Conservation (phyloP, 2,797 vertebrate genomes). For the Catamblyrhynchus diadema region DNA sequence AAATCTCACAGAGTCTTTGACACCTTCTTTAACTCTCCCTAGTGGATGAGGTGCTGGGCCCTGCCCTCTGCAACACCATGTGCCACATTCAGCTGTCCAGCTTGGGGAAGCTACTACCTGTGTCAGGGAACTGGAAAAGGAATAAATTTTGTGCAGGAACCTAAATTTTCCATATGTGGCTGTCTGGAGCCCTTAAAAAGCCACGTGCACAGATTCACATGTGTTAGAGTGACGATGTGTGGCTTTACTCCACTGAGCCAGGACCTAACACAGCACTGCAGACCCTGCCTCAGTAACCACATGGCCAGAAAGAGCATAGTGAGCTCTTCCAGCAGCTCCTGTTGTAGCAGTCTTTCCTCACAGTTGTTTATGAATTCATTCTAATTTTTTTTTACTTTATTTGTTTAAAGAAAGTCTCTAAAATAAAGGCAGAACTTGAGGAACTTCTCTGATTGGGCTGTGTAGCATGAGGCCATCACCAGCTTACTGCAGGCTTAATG, state of each 20-base stretch:
- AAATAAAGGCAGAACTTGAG: neutral
- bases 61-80: neutral
- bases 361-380: neutral
- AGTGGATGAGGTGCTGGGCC: neutral
- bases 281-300: neutral
- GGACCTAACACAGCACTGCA: neutral
- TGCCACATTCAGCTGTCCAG: neutral
- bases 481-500: neutral
- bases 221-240: fast-evolving
- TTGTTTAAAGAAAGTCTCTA: neutral
- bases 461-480: neutral
- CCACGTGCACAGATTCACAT: fast-evolving
- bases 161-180: neutral
- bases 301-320: neutral
- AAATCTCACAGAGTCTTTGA: neutral
- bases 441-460: neutral
- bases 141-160: neutral
- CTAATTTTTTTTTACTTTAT: neutral
- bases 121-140: neutral
- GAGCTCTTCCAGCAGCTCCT: neutral
- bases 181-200: neutral
- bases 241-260: neutral
- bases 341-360: neutral
- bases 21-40: neutral
- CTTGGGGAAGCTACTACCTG: neutral